These are phyloP conservation scores for Stegastes partitus DNA, from an alignment of 2,113 vertebrate species.

Conservation along the genomic window DNA sequence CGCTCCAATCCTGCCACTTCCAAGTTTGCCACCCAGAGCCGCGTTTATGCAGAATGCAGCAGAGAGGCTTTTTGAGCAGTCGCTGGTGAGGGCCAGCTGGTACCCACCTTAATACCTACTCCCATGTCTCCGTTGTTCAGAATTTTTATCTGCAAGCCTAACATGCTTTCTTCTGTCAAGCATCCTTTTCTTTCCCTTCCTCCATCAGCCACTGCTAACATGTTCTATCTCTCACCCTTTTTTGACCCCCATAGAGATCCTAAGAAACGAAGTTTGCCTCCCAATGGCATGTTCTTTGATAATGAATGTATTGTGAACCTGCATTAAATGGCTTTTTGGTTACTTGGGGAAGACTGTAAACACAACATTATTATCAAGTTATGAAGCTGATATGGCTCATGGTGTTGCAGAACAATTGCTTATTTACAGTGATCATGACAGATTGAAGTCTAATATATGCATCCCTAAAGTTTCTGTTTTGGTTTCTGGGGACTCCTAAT, in stretches of 20 bases:
- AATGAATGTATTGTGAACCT: not conserved
- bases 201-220: not conserved
- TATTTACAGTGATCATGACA: too few species aligned
- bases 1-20: not conserved
- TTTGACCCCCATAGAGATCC: not conserved
- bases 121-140: not conserved
- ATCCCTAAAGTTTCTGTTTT: too few species aligned
- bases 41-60: not conserved
- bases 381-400: too few species aligned
- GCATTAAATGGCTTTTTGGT: not conserved
- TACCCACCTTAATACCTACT: not conserved
- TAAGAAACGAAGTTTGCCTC: not conserved
- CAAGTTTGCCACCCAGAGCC: not conserved
- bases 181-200: not conserved
- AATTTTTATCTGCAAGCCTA: too few species aligned
- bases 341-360: not conserved
- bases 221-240: not conserved
- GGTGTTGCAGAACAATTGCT: too few species aligned
- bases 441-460: too few species aligned
- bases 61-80: not conserved
- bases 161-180: too few species aligned
- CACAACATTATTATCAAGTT: not conserved
- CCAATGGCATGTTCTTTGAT: not conserved
- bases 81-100: not conserved
- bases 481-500: too few species aligned